Percentiles rank a stretch among this genome's conserved stretches.
These are phyloP conservation scores for Gari tellinella DNA, from an alignment of 2,888 invertebrate species.

Conservation along the genomic window DNA sequence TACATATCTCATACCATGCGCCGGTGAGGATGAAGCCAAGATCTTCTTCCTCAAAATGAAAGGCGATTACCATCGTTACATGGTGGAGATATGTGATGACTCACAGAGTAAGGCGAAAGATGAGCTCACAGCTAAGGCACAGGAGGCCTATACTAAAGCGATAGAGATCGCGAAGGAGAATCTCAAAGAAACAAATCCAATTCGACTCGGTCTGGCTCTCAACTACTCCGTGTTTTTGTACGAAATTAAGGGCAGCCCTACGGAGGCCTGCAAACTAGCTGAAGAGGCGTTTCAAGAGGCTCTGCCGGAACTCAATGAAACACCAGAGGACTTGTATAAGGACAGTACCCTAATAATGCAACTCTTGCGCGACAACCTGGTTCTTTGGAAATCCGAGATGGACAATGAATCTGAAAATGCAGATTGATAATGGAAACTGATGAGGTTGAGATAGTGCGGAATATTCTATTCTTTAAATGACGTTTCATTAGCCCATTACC, in stretches of 20 bases:
- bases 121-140: constrained; percentile 89
- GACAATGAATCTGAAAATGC: constrained; percentile 88
- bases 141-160: constrained; percentile 97
- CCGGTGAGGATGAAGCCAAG: constrained; percentile 97
- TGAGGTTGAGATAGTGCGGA: too few relatives aligned
- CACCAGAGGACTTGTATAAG: constrained; percentile 99
- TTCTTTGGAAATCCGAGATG: constrained; percentile 93
- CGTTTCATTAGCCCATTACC: too few relatives aligned
- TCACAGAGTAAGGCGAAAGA: constrained; percentile 87
- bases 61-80: constrained; percentile 99
- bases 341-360: constrained; percentile 99
- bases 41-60: constrained; percentile 99
- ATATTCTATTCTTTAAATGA: too few relatives aligned
- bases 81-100: constrained; percentile 99
- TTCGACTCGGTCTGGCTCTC: constrained; percentile 98
- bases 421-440: too few relatives aligned
- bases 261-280: constrained; percentile 99
- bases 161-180: constrained; percentile 99
- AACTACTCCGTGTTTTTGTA: constrained; percentile 99
- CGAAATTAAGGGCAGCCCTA: constrained; percentile 99
- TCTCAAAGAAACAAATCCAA: constrained; percentile 99
- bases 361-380: constrained; percentile 89
- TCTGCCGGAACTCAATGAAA: constrained; percentile 98
- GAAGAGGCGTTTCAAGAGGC: constrained; percentile 99
- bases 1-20: constrained; percentile 98